Evolutionary conservation across 2,113 vertebrate genomes (phyloP).

Genomic region (Phrynocephalus versicolor): DNA sequence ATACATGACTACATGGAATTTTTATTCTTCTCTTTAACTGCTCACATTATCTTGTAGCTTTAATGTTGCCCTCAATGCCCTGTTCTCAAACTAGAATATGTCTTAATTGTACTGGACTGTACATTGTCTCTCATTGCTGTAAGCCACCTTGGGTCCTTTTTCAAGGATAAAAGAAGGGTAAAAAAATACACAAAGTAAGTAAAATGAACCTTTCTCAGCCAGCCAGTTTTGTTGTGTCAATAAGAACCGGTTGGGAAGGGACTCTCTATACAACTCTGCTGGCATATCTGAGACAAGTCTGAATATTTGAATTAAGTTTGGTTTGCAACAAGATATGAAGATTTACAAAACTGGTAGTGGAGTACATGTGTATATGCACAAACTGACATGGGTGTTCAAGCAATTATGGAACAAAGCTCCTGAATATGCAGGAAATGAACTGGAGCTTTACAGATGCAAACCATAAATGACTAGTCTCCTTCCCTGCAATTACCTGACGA

Average conservation of each 20-base stretch:
- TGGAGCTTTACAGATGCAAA: not conserved
- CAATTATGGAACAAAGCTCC: not conserved
- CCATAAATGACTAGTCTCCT: not conserved
- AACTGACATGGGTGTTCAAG: not conserved
- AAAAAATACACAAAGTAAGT: too few species aligned
- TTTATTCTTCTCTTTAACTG: too few species aligned
- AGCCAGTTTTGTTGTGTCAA: not conserved
- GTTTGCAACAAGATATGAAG: not conserved
- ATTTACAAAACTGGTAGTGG: not conserved
- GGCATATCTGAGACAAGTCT: not conserved
- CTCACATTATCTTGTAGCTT: too few species aligned
- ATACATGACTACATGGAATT: too few species aligned
- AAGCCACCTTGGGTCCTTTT: too few species aligned
- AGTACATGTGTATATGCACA: too few species aligned
- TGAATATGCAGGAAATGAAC: not conserved
- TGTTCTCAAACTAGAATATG: too few species aligned
- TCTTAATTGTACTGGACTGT: too few species aligned
- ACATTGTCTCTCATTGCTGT: too few species aligned
- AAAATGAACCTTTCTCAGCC: not conserved
- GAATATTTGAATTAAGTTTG: not conserved
- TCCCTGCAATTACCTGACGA: slow-evolving; percentile 21
- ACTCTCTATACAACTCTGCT: not conserved
- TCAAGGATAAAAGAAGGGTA: too few species aligned
- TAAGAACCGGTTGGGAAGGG: not conserved
- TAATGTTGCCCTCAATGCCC: too few species aligned